Base-by-base conservation (phyloP, 2,888 invertebrate genomes). In the Drosophila longiperda region DNA sequence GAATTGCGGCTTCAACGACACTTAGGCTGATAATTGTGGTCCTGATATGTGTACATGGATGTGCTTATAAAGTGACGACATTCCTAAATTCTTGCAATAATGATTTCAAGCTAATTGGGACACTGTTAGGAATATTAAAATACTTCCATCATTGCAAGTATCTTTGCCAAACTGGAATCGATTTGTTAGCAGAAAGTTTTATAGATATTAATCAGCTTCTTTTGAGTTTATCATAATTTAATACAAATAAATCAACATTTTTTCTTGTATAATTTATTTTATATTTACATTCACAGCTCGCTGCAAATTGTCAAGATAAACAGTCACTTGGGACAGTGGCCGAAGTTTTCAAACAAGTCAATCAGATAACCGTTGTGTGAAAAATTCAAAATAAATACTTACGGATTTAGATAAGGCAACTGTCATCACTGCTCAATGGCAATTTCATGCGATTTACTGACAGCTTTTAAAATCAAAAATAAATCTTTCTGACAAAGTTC, bases 21-120 rank as follows among this genome's bases (percentile, higher is more conserved):
- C 83, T 78, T 74, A 69, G 61, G 59, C 72, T 68, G 72, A 84
- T 84, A 84, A 84, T 86, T 88, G 78, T 69, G 69, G 38, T 33
- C 20, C 72, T 62, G 59, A 75, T 68, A 60, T 75, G 67, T 66
- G 67, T 64, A 61, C 66, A 67, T 20, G 64, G 29, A 50, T 69
- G 75, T 62, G 58, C 38, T 20, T 26, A 50, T 60, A 64, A 61
- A 54, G n/a, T n/a, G 49, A 32, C 26, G 49, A 26, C n/a, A 33
- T 67, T 40, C 42, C 40, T 29, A 55, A 57, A 42, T 32, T 57
- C 50, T 57, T 38, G 42, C 17, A 32, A 26, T 38, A 50, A 61
- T 61, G 40, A 55, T 42, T 70, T 57, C 23, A 36, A 50, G 57
- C 45, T 52, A 57, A 71, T 62, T 26, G 20, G 36, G 32, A 32